Percentiles rank a stretch among this genome's conserved stretches.
Evolutionary conservation across 2,113 vertebrate species (phyloP).

Genomic region (Neogobius melanostomus): DNA sequence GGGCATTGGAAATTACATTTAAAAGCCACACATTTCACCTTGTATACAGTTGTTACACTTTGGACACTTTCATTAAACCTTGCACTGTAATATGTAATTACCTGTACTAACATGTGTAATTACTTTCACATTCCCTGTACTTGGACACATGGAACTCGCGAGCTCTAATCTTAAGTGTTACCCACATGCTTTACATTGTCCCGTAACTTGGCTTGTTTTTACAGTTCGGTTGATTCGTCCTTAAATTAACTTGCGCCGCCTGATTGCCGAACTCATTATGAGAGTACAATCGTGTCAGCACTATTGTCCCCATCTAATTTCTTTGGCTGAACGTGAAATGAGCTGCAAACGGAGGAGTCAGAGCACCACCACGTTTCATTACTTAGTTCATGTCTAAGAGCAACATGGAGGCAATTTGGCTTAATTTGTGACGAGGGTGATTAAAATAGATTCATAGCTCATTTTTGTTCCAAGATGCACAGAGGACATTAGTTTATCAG

Average conservation of each 20-base stretch:
- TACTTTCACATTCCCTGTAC: no score
- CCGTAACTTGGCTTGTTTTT: background rate
- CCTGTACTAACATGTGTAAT: no score
- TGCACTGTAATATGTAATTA: no score
- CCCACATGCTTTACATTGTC: background rate
- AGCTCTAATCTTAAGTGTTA: background rate
- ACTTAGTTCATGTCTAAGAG: conserved; percentile 12
- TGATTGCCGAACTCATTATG: conserved; percentile 3
- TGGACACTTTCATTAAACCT: no score
- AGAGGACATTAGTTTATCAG: background rate
- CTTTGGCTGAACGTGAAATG: conserved; percentile 8
- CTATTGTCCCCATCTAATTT: background rate
- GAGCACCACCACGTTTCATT: background rate
- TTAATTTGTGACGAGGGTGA: background rate
- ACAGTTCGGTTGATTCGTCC: background rate
- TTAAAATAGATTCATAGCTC: background rate
- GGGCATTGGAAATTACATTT: no score
- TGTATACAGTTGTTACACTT: no score
- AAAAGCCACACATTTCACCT: no score
- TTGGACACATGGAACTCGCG: background rate
- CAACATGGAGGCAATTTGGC: conserved; percentile 1
- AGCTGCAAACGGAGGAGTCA: conserved; percentile 9
- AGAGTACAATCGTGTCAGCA: conserved; percentile 2
- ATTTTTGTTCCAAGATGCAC: background rate
- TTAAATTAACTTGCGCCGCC: background rate